Conservation (phyloP, 2,888 invertebrate genomes). For the Mimas tiliae region DNA sequence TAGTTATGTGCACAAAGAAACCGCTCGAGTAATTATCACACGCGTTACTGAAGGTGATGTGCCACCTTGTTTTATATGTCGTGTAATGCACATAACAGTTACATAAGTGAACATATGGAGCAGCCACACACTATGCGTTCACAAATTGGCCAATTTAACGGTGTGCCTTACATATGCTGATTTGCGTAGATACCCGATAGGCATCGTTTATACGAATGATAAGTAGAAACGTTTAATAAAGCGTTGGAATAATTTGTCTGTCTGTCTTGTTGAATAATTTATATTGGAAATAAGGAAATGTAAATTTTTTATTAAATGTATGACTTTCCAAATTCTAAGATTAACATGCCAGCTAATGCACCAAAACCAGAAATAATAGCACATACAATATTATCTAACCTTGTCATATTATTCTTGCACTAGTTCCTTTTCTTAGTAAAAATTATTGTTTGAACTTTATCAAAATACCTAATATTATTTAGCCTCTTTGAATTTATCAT, state of each 20-base stretch:
- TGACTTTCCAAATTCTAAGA: background rate
- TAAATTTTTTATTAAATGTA: too few relatives aligned
- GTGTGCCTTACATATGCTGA: constrained; percentile 50
- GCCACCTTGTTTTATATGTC: constrained; percentile 70
- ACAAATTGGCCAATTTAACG: constrained; percentile 82
- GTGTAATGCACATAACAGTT: constrained; percentile 76
- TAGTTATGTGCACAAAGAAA: constrained; percentile 17
- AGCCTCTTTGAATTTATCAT: too few relatives aligned
- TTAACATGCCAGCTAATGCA: too few relatives aligned
- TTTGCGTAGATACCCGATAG: constrained; percentile 36
- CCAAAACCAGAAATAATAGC: too few relatives aligned
- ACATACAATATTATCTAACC: too few relatives aligned
- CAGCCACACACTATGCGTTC: constrained; percentile 68
- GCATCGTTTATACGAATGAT: constrained; percentile 24
- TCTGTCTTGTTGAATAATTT: background rate
- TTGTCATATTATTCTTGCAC: too few relatives aligned
- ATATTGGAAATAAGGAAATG: background rate
- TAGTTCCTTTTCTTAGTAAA: too few relatives aligned
- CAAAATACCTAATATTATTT: too few relatives aligned
- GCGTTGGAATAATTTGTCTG: constrained; percentile 24
- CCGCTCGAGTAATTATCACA: constrained; percentile 53
- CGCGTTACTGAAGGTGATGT: constrained; percentile 43
- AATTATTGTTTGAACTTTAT: too few relatives aligned
- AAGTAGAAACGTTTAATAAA: constrained; percentile 27
- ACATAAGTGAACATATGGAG: constrained; percentile 60